Conservation (phyloP, 2,113 vertebrate species). For the Leiothrix lutea region DNA sequence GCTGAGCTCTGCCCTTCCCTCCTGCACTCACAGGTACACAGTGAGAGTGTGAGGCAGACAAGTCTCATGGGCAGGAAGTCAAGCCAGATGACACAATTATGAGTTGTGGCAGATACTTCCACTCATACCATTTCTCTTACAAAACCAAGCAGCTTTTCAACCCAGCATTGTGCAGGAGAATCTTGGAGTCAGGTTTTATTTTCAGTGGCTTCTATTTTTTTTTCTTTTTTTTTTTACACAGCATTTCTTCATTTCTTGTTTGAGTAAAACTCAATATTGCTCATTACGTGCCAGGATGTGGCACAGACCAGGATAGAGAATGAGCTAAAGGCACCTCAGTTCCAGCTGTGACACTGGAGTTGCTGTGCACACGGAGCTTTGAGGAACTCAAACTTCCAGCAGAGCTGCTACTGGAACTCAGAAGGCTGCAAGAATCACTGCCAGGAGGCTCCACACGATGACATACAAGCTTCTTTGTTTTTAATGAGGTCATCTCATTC, state of each 20-base stretch:
- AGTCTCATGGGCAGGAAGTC: not conserved
- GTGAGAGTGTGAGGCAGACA: fast-evolving
- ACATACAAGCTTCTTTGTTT: constrained; percentile 51
- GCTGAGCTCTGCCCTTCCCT: not conserved
- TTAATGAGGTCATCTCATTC: constrained; percentile 42
- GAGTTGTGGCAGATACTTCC: not conserved
- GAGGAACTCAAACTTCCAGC: not conserved
- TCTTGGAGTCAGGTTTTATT: not conserved
- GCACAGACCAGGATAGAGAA: not conserved
- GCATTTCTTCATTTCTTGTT: not conserved
- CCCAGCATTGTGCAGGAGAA: not conserved
- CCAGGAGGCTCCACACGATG: not conserved
- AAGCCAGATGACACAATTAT: not conserved
- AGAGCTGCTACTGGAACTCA: not conserved
- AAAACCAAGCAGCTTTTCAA: not conserved
- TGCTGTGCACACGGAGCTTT: not conserved
- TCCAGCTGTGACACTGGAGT: not conserved
- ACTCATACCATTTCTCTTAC: not conserved
- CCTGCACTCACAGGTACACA: not conserved
- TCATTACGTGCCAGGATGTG: not conserved
- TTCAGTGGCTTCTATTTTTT: not conserved
- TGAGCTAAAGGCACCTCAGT: fast-evolving
- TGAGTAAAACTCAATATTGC: not conserved
- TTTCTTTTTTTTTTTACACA: not conserved
- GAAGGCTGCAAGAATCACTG: not conserved